Conservation (phyloP, 2,113 vertebrate species). For the Pandion haliaetus region DNA sequence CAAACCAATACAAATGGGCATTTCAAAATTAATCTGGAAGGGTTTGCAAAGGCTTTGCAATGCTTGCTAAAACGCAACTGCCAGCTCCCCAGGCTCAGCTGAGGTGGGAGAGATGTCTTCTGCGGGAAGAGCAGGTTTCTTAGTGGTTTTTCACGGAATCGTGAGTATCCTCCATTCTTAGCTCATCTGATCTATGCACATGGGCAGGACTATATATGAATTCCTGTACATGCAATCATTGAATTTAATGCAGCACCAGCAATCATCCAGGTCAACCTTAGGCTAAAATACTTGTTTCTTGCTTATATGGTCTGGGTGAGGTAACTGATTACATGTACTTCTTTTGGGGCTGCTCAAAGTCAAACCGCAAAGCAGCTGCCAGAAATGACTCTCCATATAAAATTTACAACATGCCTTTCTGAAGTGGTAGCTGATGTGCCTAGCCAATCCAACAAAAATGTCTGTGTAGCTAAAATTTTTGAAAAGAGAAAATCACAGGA, state of each 20-base stretch:
- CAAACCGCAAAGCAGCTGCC: slow-evolving; percentile 12
- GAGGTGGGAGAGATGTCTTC: not conserved
- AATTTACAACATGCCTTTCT: slow-evolving; percentile 2
- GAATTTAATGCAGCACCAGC: not conserved
- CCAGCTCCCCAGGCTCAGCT: not conserved
- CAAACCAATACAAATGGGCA: not conserved
- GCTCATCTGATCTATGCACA: not conserved
- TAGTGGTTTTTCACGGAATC: not conserved
- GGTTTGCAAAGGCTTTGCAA: not conserved
- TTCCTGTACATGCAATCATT: not conserved
- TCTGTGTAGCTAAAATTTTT: slow-evolving; percentile 24
- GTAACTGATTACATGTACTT: not conserved
- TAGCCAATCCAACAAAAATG: slow-evolving; percentile 9
- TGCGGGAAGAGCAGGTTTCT: not conserved
- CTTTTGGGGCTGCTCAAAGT: slow-evolving; percentile 12
- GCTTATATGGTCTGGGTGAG: not conserved
- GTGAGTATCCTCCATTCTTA: not conserved
- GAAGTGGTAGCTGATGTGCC: slow-evolving; percentile 34
- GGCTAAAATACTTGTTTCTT: not conserved
- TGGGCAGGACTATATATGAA: not conserved
- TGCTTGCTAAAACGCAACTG: not conserved
- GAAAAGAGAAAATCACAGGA: slow-evolving; percentile 36
- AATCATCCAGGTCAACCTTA: not conserved
- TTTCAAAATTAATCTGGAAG: not conserved
- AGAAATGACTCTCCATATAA: not conserved